Percentiles rank a stretch among this genome's conserved stretches.
Conservation (phyloP, 2,113 vertebrate species). For the Mirounga angustirostris region DNA sequence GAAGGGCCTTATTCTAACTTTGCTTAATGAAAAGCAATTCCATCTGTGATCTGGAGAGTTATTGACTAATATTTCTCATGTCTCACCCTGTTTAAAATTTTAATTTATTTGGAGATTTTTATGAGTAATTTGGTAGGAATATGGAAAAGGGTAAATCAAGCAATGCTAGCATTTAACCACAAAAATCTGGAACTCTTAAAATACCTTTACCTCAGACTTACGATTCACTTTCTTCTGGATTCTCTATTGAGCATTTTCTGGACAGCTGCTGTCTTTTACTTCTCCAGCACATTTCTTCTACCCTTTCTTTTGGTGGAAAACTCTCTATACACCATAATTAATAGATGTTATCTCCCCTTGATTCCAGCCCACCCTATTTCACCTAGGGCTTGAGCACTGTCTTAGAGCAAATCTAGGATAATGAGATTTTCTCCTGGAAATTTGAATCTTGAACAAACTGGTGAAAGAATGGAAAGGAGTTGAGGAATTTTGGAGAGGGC, state of each 20-base stretch:
- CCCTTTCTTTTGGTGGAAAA: neutral
- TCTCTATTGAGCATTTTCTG: neutral
- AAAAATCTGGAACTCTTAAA: neutral
- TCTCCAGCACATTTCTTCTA: neutral
- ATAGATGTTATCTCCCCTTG: neutral
- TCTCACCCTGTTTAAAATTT: neutral
- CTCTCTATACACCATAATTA: neutral
- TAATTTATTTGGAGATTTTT: constrained; percentile 13
- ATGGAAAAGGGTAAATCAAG: neutral
- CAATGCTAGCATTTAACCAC: neutral
- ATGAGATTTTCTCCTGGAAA: neutral
- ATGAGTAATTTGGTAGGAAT: neutral
- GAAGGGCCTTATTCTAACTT: neutral
- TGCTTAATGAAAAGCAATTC: neutral
- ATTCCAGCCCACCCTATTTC: neutral
- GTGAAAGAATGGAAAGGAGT: neutral
- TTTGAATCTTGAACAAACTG: neutral
- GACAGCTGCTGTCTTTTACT: neutral
- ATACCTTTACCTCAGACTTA: neutral
- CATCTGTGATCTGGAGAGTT: neutral
- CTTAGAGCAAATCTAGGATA: neutral
- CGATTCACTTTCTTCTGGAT: neutral
- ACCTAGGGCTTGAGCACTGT: neutral
- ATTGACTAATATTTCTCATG: neutral
- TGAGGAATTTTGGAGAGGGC: neutral